A percentile compares a stretch with the other conserved stretches of the same genome.
Evolutionary conservation across 2,888 invertebrate genomes (phyloP).

Genomic region (Maniola hyperantus): DNA sequence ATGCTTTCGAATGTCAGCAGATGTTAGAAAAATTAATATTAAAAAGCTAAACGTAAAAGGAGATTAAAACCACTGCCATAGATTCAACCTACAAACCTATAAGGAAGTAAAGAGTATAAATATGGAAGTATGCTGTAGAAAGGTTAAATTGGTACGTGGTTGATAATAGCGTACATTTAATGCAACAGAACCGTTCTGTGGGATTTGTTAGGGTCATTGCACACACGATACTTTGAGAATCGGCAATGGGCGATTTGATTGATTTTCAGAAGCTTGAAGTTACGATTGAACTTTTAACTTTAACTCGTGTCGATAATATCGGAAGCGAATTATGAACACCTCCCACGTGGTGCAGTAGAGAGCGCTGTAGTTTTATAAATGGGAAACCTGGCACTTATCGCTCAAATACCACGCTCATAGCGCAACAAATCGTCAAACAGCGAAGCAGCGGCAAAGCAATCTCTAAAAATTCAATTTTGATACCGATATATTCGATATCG

Average conservation of each 20-base stretch:
- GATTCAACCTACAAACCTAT: constrained; percentile 36
- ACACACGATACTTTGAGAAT: background rate
- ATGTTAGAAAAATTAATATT: constrained; percentile 8
- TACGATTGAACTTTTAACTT: no score
- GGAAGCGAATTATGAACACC: no score
- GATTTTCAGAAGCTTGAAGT: no score
- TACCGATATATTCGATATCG: no score
- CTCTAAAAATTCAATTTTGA: no score
- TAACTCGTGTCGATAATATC: no score
- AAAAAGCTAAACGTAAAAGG: constrained; percentile 17
- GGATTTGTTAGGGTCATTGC: constrained; percentile 27
- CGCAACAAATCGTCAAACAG: no score
- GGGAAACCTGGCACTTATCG: no score
- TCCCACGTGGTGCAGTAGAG: no score
- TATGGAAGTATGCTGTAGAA: constrained; percentile 38
- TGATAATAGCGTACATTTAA: constrained; percentile 37
- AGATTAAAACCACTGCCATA: constrained; percentile 21
- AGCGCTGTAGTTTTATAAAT: no score
- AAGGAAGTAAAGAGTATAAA: constrained; percentile 35
- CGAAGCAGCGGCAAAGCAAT: no score
- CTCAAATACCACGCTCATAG: no score
- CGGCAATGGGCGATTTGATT: background rate
- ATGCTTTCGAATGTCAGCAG: background rate
- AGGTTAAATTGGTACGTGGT: constrained; percentile 37
- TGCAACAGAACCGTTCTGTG: constrained; percentile 35